Evolutionary conservation across 1,140 invertebrate species (phyloP).

Genomic region (Drosophila pruinosa): DNA sequence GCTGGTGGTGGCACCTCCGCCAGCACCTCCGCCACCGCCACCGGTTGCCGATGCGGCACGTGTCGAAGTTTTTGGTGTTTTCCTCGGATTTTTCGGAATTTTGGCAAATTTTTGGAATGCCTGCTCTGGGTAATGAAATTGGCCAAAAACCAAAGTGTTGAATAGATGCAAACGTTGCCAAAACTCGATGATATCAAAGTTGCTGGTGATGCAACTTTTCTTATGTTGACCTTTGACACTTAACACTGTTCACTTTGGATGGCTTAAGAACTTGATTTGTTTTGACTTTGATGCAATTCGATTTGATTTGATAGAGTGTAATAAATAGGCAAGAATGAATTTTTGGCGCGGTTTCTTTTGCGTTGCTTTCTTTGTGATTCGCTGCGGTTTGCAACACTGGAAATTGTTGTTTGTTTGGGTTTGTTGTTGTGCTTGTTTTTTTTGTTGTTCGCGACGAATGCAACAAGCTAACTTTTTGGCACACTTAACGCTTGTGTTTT

Average conservation of each 20-base stretch:
- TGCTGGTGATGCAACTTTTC: slow-evolving; percentile 54
- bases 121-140: slow-evolving; percentile 55
- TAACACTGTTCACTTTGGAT: slow-evolving; percentile 55
- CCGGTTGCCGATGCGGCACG: slow-evolving; percentile 82
- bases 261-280: slow-evolving; percentile 13
- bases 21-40: slow-evolving; percentile 81
- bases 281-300: no score
- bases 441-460: slow-evolving; percentile 28
- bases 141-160: slow-evolving; percentile 62
- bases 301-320: slow-evolving; percentile 12
- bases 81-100: slow-evolving; percentile 83
- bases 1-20: slow-evolving; percentile 79
- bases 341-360: slow-evolving; percentile 36
- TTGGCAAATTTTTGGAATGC: slow-evolving; percentile 76
- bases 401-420: slow-evolving; percentile 4
- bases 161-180: slow-evolving; percentile 69
- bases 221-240: slow-evolving; percentile 49
- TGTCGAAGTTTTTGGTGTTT: slow-evolving; percentile 82
- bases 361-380: background rate
- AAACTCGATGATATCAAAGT: slow-evolving; percentile 70
- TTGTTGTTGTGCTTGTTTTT: slow-evolving; percentile 4
- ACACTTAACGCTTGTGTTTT: slow-evolving; percentile 41
- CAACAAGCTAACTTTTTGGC: slow-evolving; percentile 48
- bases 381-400: background rate
- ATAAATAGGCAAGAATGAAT: slow-evolving; percentile 15